A percentile compares a stretch with the other conserved stretches of the same genome.
Conservation (phyloP, 2,888 invertebrate species). For the Drosophila quinaria region DNA sequence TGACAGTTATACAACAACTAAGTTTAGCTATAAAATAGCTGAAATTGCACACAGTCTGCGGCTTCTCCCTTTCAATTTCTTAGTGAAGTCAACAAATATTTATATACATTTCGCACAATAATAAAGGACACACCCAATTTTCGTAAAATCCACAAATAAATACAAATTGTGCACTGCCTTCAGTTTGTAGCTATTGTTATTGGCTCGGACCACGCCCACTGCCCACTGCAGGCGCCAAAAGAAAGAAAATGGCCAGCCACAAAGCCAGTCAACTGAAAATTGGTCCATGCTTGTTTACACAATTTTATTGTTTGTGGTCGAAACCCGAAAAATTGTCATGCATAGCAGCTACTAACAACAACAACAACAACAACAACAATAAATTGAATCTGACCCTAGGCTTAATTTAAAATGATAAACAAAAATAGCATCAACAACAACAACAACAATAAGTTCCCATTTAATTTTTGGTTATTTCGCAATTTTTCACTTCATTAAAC, state of each 20-base stretch:
- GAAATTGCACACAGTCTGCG: background rate
- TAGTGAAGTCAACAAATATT: slow-evolving; percentile 54
- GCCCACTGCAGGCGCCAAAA: slow-evolving; percentile 52
- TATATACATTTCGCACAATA: slow-evolving; percentile 60
- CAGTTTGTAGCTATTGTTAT: slow-evolving; percentile 25
- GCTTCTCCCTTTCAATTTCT: background rate
- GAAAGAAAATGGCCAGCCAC: slow-evolving; percentile 63
- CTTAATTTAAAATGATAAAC: slow-evolving; percentile 59
- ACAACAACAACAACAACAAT: slow-evolving; percentile 19
- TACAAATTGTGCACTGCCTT: slow-evolving; percentile 64
- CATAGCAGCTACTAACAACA: slow-evolving; percentile 49
- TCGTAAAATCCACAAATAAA: slow-evolving; percentile 76
- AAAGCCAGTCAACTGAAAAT: slow-evolving; percentile 83
- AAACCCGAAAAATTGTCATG: slow-evolving; percentile 59
- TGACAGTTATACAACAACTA: background rate
- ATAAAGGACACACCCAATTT: slow-evolving; percentile 79
- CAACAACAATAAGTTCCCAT: slow-evolving; percentile 53
- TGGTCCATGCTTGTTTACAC: slow-evolving; percentile 79
- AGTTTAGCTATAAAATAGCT: background rate
- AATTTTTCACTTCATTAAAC: slow-evolving; percentile 85
- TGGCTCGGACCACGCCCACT: slow-evolving; percentile 29
- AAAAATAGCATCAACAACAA: slow-evolving; percentile 34
- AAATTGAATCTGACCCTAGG: slow-evolving; percentile 41
- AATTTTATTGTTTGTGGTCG: slow-evolving; percentile 57
- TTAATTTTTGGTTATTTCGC: slow-evolving; percentile 85